Percentiles rank a stretch among this genome's conserved stretches.
These are phyloP conservation scores for Mnemiopsis leidyi DNA, from an alignment of 37 sponge, comb jelly and placozoan species.

Conservation along the genomic window DNA sequence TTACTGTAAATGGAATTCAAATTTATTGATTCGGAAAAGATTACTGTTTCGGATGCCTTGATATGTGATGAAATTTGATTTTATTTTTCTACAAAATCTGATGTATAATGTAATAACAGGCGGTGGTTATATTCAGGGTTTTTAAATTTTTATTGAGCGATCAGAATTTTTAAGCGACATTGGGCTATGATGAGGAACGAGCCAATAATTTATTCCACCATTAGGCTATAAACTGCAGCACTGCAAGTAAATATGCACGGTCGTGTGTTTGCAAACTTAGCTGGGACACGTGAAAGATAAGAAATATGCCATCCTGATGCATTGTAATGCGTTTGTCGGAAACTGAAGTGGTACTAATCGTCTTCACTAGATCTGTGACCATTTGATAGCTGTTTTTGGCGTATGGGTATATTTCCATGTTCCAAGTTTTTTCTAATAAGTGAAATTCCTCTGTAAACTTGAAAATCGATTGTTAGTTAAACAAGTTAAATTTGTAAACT, in stretches of 20 bases:
- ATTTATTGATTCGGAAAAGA: neutral
- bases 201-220: neutral
- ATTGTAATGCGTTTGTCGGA: too few species aligned
- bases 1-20: neutral
- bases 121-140: constrained; percentile 28
- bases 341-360: too few species aligned
- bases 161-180: constrained; percentile 50
- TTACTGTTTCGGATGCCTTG: constrained; percentile 1
- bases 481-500: neutral
- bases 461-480: neutral
- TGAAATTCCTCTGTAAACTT: neutral
- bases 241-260: too few species aligned
- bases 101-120: constrained; percentile 12
- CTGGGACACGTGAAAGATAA: too few species aligned
- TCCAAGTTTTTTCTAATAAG: neutral
- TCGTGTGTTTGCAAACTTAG: too few species aligned
- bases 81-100: constrained; percentile 58
- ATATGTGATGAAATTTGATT: constrained; percentile 15
- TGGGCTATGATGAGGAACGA: neutral
- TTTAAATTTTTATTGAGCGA: constrained; percentile 50
- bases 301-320: too few species aligned
- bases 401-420: neutral
- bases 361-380: too few species aligned
- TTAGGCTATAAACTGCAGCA: neutral
- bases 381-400: too few species aligned